Percentiles rank a stretch among this genome's conserved stretches.
Evolutionary conservation across 2,888 invertebrate species (phyloP).

Genomic region (Dysmachus trigonus): DNA sequence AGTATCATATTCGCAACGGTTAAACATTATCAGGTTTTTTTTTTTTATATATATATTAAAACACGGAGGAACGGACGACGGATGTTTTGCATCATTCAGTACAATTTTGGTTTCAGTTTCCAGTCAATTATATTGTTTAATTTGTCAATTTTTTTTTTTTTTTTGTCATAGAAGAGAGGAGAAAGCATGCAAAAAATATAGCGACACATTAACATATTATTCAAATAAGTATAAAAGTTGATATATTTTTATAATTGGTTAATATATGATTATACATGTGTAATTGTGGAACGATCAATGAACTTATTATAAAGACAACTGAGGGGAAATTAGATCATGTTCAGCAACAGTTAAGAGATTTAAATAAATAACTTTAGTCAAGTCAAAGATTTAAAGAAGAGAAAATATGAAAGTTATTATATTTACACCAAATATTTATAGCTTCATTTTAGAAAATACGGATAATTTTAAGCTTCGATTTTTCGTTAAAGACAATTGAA

Average conservation of each 20-base stretch:
- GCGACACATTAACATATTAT: constrained; percentile 57
- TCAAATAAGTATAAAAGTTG: constrained; percentile 47
- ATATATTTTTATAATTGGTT: constrained; percentile 6
- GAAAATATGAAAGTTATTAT: neutral
- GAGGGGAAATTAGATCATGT: neutral
- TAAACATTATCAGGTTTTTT: neutral
- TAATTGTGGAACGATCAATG: constrained; percentile 4
- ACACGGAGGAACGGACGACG: neutral
- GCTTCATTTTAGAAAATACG: neutral
- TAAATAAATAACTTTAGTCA: neutral
- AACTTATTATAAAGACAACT: neutral
- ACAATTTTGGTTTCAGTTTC: constrained; percentile 17
- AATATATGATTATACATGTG: constrained; percentile 12
- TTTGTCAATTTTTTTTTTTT: constrained; percentile 45
- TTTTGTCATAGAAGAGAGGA: constrained; percentile 54
- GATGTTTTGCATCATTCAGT: constrained; percentile 22
- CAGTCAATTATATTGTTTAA: constrained; percentile 37
- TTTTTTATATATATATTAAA: neutral
- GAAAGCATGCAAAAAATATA: constrained; percentile 58
- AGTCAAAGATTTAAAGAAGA: neutral
- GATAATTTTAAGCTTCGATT: neutral
- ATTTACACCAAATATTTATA: neutral
- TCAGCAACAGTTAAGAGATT: neutral
- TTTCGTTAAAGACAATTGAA: neutral
- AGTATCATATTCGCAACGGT: constrained; percentile 36